A percentile compares a stretch with the other conserved stretches of the same genome.
phyloP scores from a whole-genome alignment of 2,888 invertebrate species.

The Sphinx pinastri region DNA sequence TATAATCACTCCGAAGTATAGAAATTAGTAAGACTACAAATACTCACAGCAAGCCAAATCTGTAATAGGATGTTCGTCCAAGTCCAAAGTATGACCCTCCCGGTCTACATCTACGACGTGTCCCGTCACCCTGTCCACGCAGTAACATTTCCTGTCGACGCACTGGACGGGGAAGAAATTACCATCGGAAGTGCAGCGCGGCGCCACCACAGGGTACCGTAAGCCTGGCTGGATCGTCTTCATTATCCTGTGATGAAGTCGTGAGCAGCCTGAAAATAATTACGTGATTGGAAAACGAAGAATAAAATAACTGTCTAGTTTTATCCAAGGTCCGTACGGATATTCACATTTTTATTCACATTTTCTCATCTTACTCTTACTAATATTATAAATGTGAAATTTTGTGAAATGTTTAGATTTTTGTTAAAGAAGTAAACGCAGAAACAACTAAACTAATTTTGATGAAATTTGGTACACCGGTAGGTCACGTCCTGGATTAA shows the following conservation, averaged over 20 bases:
- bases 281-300: background rate
- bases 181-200: conserved; percentile 86
- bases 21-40: background rate
- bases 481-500: too few species aligned
- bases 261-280: conserved; percentile 81
- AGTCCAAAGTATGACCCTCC: conserved; percentile 48
- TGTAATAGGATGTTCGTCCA: conserved; percentile 60
- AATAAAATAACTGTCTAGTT: too few species aligned
- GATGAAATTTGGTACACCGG: too few species aligned
- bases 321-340: too few species aligned
- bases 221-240: conserved; percentile 65
- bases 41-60: conserved; percentile 76
- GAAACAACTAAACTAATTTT: too few species aligned
- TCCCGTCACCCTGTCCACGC: conserved; percentile 84
- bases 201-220: conserved; percentile 64
- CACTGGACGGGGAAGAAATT: conserved; percentile 88
- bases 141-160: conserved; percentile 83
- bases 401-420: too few species aligned
- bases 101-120: conserved; percentile 49
- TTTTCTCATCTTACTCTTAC: too few species aligned
- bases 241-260: conserved; percentile 76
- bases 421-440: too few species aligned
- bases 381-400: too few species aligned
- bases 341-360: too few species aligned
- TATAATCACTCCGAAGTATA: background rate